Conservation (phyloP, 2,113 vertebrate genomes). For the Steatornis caripensis region DNA sequence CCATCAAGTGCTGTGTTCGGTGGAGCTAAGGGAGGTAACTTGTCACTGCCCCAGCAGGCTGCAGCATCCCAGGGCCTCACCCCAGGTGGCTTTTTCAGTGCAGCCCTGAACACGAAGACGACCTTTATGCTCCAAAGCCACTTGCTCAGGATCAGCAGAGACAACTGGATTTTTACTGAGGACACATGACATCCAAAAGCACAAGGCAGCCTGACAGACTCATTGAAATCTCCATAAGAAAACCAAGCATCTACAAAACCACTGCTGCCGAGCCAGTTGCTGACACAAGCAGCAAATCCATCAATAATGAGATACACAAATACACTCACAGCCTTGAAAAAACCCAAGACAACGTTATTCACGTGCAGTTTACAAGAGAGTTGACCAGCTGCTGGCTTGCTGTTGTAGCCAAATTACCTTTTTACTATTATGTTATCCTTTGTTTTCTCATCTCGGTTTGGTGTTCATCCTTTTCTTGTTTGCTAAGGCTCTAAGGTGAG, state of each 20-base stretch:
- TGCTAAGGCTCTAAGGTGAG: not conserved
- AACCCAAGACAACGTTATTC: not conserved
- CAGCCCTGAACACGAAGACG: not conserved
- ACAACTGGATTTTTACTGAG: not conserved
- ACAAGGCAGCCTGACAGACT: not conserved
- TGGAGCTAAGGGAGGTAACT: not conserved
- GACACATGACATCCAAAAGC: not conserved
- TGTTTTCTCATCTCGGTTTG: not conserved
- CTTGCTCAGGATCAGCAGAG: not conserved
- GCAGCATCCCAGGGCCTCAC: not conserved
- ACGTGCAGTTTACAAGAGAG: not conserved
- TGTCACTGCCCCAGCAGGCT: no score
- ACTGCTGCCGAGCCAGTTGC: not conserved
- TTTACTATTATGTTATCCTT: not conserved
- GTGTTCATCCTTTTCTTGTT: not conserved
- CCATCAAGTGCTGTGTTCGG: rapidly evolving
- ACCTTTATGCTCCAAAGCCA: not conserved
- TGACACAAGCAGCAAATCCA: not conserved
- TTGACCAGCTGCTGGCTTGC: not conserved
- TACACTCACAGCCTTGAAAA: not conserved
- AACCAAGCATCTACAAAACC: not conserved
- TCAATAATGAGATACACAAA: not conserved
- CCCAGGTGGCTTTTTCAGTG: not conserved
- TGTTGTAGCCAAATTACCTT: not conserved
- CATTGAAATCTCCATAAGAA: not conserved